These are phyloP conservation scores for Epinotia bilunana DNA, from an alignment of 2,888 invertebrate genomes.

Conservation along the genomic window DNA sequence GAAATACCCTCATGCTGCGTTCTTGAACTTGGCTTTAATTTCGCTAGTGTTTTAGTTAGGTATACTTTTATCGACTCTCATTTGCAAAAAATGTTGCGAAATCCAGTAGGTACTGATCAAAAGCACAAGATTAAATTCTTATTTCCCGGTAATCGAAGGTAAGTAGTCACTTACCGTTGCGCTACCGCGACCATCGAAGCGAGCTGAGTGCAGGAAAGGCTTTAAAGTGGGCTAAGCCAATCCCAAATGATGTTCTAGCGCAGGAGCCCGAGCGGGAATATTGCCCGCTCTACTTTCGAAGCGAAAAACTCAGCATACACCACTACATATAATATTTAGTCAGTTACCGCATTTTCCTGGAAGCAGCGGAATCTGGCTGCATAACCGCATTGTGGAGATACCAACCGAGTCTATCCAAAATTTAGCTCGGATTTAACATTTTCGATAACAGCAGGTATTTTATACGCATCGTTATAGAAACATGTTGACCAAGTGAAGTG, in stretches of 20 bases:
- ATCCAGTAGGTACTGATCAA: no score
- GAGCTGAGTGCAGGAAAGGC: conserved; percentile 44
- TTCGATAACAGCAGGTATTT: background rate
- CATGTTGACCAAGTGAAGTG: no score
- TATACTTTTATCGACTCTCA: no score
- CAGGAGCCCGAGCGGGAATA: conserved; percentile 5
- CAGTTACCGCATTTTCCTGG: conserved; percentile 5
- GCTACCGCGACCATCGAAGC: conserved; percentile 40
- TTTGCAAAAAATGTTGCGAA: no score
- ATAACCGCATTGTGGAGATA: conserved; percentile 4
- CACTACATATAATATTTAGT: background rate
- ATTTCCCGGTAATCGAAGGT: background rate
- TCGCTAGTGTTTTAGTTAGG: no score
- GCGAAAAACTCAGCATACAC: background rate
- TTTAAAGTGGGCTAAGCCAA: conserved; percentile 47
- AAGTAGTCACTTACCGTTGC: conserved; percentile 35
- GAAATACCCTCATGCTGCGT: no score
- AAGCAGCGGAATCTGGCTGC: background rate
- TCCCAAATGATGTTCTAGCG: conserved; percentile 46
- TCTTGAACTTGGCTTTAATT: no score
- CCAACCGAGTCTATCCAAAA: background rate
- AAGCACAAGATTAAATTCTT: background rate
- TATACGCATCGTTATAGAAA: no score
- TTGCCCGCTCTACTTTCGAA: background rate
- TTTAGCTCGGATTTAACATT: background rate